Evolutionary conservation across 1,140 invertebrate genomes (phyloP).

Genomic region (Helicoverpa zea): DNA sequence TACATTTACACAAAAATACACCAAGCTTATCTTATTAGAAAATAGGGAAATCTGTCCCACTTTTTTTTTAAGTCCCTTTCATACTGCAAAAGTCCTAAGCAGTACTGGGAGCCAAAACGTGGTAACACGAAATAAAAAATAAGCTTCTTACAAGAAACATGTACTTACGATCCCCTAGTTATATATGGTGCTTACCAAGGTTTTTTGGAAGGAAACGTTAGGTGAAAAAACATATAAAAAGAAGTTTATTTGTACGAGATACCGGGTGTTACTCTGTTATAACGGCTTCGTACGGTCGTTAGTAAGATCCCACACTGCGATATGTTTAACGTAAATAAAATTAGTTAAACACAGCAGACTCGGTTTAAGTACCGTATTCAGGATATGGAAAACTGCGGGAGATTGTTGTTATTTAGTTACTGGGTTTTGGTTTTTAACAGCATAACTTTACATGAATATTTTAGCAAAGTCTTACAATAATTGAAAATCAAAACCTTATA

Average conservation of each 20-base stretch:
- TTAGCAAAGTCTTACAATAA: no score
- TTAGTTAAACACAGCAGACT: slow-evolving; percentile 23
- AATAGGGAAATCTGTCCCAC: background rate
- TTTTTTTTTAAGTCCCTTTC: background rate
- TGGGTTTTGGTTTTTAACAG: background rate
- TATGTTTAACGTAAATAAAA: slow-evolving; percentile 54
- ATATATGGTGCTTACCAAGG: slow-evolving; percentile 25
- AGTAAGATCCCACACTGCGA: slow-evolving; percentile 46
- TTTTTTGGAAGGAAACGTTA: slow-evolving; percentile 24
- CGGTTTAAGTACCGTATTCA: background rate
- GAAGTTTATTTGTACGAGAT: slow-evolving; percentile 52
- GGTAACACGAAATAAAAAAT: slow-evolving; percentile 52
- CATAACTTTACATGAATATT: no score
- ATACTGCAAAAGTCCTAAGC: slow-evolving; percentile 2
- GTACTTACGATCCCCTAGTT: slow-evolving; percentile 21
- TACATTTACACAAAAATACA: no score
- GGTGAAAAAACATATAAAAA: slow-evolving; percentile 33
- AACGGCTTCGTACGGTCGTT: slow-evolving; percentile 49
- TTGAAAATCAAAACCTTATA: no score
- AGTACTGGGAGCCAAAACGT: slow-evolving; percentile 17
- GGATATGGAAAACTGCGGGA: background rate
- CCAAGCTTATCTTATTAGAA: no score
- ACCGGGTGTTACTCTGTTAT: slow-evolving; percentile 47
- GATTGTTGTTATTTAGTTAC: background rate
- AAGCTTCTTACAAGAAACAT: slow-evolving; percentile 53